Conservation (phyloP, 2,888 invertebrate genomes). For the Elmis aenea region DNA sequence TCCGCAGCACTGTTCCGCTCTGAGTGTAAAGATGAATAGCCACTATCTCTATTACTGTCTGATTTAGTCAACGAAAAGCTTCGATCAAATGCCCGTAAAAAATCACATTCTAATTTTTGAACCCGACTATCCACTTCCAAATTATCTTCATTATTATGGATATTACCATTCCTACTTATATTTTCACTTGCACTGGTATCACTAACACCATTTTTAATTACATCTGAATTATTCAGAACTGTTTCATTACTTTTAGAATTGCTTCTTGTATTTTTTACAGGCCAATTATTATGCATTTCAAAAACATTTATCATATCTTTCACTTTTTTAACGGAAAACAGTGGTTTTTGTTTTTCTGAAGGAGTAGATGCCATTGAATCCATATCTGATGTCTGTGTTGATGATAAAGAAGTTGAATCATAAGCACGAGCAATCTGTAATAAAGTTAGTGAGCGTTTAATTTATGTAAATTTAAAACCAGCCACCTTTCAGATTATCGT, state of each 20-base stretch:
- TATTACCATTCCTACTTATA: slow-evolving; percentile 3
- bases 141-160: slow-evolving; percentile 5
- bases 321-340: slow-evolving; percentile 26
- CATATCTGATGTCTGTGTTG: slow-evolving; percentile 43
- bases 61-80: slow-evolving; percentile 25
- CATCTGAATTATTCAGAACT: slow-evolving; percentile 5
- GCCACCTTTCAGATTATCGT: too few relatives aligned
- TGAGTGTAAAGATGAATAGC: slow-evolving; percentile 29
- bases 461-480: too few relatives aligned
- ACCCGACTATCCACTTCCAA: neutral
- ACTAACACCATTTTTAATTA: slow-evolving; percentile 3
- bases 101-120: slow-evolving; percentile 14
- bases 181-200: slow-evolving; percentile 2
- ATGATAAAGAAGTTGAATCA: slow-evolving; percentile 33
- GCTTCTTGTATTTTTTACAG: slow-evolving; percentile 7
- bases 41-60: slow-evolving; percentile 12
- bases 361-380: slow-evolving; percentile 45
- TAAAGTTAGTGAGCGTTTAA: too few relatives aligned
- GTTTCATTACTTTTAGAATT: slow-evolving; percentile 2
- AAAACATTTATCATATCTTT: slow-evolving; percentile 37
- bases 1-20: slow-evolving; percentile 29
- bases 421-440: neutral
- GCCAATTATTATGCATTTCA: neutral
- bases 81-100: slow-evolving; percentile 33
- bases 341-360: slow-evolving; percentile 34